Evolutionary conservation across 2,797 vertebrate genomes (phyloP).

Genomic region (Molossus molossus): DNA sequence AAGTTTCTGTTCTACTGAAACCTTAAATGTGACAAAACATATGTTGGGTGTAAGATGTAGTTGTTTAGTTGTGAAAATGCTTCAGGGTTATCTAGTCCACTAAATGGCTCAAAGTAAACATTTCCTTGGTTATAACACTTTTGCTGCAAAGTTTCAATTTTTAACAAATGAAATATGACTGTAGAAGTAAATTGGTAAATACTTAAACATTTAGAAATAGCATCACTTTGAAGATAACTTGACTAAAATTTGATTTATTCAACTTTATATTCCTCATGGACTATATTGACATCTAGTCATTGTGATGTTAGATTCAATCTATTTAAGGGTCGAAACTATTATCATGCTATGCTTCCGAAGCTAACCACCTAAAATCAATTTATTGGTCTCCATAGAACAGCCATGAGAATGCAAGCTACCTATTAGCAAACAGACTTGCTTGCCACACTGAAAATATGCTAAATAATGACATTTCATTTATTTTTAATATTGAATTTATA

Average conservation of each 20-base stretch:
- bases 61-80: neutral
- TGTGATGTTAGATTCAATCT: neutral
- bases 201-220: neutral
- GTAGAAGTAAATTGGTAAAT: slow-evolving; percentile 12
- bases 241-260: neutral
- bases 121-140: neutral
- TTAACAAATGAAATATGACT: neutral
- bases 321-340: neutral
- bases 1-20: neutral
- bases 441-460: neutral
- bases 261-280: neutral
- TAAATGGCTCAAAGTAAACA: neutral
- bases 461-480: neutral
- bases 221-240: neutral
- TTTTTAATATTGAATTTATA: neutral
- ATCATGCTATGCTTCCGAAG: neutral
- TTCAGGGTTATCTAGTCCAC: neutral
- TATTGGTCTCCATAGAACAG: neutral
- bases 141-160: neutral
- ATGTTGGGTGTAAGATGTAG: neutral
- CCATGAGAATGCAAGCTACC: neutral
- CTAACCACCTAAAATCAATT: neutral
- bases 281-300: neutral
- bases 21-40: neutral
- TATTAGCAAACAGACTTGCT: neutral